A percentile compares a stretch with the other conserved stretches of the same genome.
These are phyloP conservation scores for Danio jaintianensis DNA, from an alignment of 2,797 vertebrate genomes.

Conservation along the genomic window DNA sequence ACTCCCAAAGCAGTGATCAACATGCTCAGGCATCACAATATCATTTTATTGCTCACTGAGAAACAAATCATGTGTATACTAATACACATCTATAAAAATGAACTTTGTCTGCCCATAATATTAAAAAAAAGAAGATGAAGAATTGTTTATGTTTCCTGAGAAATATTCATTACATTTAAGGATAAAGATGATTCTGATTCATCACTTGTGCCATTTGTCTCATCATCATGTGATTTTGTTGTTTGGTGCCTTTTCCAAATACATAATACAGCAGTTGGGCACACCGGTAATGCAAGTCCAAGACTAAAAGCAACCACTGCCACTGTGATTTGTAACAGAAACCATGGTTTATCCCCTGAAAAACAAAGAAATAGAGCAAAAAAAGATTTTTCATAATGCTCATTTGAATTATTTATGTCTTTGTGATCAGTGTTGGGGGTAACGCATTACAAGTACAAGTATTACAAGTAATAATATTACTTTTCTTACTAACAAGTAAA, in stretches of 20 bases:
- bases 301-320: conserved; percentile 1
- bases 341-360: conserved; percentile 28
- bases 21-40: neutral
- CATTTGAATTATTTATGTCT: neutral
- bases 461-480: too few species aligned
- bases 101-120: neutral
- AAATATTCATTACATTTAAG: conserved; percentile 24
- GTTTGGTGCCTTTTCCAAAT: neutral
- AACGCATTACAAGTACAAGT: too few species aligned
- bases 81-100: neutral
- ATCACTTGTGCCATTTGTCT: conserved; percentile 2
- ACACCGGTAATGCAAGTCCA: conserved; percentile 11
- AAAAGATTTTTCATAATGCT: neutral
- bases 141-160: neutral
- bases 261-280: neutral
- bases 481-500: too few species aligned
- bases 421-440: too few species aligned
- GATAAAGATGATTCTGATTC: conserved; percentile 38
- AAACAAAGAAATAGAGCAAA: conserved; percentile 9
- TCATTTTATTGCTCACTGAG: neutral
- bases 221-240: neutral
- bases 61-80: neutral
- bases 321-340: conserved; percentile 9
- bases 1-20: too few species aligned
- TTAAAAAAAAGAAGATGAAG: neutral